Evolutionary conservation across 1,140 invertebrate species (phyloP).

Genomic region (Aporrectodea caliginosa): DNA sequence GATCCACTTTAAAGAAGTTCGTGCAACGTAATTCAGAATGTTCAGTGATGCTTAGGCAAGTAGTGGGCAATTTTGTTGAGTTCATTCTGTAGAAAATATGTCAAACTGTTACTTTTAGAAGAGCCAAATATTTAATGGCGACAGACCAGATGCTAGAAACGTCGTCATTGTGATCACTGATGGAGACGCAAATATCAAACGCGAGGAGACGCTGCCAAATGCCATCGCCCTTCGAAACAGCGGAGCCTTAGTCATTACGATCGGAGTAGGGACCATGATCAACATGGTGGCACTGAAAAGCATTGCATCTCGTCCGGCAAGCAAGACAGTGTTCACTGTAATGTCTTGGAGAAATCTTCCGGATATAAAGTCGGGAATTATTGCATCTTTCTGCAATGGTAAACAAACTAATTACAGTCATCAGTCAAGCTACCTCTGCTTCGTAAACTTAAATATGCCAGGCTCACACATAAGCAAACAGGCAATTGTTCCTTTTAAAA

Average conservation of each 20-base stretch:
- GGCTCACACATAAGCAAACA: no score
- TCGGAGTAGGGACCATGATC: background rate
- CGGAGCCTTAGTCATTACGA: background rate
- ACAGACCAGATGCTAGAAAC: slow-evolving; percentile 7
- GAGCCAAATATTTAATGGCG: no score
- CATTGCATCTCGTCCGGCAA: background rate
- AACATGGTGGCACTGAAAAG: background rate
- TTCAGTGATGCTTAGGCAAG: no score
- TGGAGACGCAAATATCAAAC: background rate
- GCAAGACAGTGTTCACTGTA: background rate
- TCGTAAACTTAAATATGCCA: no score
- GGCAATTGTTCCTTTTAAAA: no score
- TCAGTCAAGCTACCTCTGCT: no score
- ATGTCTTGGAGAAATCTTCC: background rate
- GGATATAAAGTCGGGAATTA: background rate
- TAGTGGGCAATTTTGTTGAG: no score
- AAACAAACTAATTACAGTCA: no score
- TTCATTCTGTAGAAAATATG: no score
- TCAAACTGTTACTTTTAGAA: no score
- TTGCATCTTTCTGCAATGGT: background rate
- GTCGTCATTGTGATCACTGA: slow-evolving; percentile 11
- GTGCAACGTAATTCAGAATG: no score
- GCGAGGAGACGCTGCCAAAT: background rate
- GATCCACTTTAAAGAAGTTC: no score
- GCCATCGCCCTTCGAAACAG: background rate